These are phyloP conservation scores for Melipona bicolor DNA, from an alignment of 2,888 invertebrate genomes.

Conservation along the genomic window DNA sequence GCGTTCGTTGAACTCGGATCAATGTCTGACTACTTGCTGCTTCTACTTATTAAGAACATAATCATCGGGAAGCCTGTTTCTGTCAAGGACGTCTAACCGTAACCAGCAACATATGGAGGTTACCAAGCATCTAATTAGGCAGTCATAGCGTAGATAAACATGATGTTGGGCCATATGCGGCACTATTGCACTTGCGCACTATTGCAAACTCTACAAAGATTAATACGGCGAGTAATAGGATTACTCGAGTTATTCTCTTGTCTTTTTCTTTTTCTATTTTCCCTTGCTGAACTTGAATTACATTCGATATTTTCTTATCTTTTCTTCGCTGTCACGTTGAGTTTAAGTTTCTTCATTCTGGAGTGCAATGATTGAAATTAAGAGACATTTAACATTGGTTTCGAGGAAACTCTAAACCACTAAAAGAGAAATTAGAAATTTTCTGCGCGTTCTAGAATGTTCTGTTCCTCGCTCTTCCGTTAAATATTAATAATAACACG, in stretches of 20 bases:
- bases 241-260: not conserved
- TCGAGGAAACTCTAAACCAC: too few species aligned
- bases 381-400: too few species aligned
- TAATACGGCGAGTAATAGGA: not conserved
- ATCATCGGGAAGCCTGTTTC: not conserved
- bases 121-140: slow-evolving; percentile 11
- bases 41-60: not conserved
- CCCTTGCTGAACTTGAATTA: not conserved
- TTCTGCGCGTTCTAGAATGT: too few species aligned
- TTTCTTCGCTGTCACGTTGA: not conserved
- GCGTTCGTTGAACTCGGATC: not conserved
- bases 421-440: too few species aligned
- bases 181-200: not conserved
- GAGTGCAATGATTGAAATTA: too few species aligned
- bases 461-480: too few species aligned
- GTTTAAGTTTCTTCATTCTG: not conserved
- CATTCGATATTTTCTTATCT: not conserved
- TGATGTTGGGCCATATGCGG: not conserved
- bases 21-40: not conserved
- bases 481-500: too few species aligned
- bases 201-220: not conserved
- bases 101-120: not conserved
- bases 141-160: slow-evolving; percentile 9
- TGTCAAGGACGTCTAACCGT: not conserved
- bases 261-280: not conserved